Base-by-base conservation (phyloP, 2,113 vertebrate genomes). In the Archilochus colubris region DNA sequence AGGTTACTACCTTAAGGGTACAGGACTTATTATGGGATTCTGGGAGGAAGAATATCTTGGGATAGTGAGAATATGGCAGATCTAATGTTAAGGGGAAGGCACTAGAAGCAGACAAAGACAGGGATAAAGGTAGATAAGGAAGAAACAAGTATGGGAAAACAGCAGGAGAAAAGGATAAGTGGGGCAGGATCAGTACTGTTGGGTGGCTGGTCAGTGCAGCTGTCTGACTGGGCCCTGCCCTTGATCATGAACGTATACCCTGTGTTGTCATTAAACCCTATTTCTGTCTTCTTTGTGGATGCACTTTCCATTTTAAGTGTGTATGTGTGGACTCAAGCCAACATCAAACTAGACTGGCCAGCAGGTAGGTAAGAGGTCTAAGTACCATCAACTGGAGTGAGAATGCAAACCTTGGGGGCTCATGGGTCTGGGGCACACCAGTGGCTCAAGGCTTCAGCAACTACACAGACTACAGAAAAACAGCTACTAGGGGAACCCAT, bases 401-500 rank as follows among this genome's bases (percentile, higher is more conserved):
- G 19, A 87, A 82, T 12, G 79, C 22, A 66, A 48, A 68, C 18
- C 17, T 38, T 0, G 0, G n/a, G 4, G 13, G 9, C 23, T 75
- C 16, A 10, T 1, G 10, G 10, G 4, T 67, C 51, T 23, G 8
- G 4, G 36, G 3, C 9, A 46, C 36, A 24, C 3, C 61, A 64
- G 30, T 1, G 3, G 18, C 19, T 59, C 50, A 50, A 69, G 40
- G 44, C 44, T 78, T 68, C 77, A 86, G 33, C 40, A 75, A 46
- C 27, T 14, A 44, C 40, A 33, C 0, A 46, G 12, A 70, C 2
- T 8, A 67, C 33, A 92, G 61, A 38, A 69, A 81, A 82, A 0
- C 0, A 1, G 23, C 10, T 64, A 18, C 30, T 24, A 5, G 6
- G 31, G 19, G 7, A 8, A 69, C 3, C 8, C 18, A 16, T 5